These are phyloP conservation scores for Metaphire vulgaris DNA, from an alignment of 1,140 invertebrate genomes.

Conservation along the genomic window DNA sequence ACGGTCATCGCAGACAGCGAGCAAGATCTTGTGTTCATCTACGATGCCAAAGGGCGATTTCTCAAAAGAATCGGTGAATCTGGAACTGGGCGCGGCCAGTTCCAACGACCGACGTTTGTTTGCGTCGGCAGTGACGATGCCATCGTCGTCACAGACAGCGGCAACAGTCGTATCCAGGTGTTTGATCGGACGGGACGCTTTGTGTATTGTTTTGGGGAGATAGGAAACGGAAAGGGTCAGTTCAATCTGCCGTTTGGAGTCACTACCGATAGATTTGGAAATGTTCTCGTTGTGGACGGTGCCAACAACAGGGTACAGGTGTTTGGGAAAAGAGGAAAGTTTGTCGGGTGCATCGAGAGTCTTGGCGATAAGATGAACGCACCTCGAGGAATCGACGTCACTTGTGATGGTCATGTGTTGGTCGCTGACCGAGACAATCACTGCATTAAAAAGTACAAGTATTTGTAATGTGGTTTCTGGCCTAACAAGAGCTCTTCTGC, in stretches of 20 bases:
- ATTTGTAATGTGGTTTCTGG: slow-evolving; percentile 15
- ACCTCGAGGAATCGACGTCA: slow-evolving; percentile 29
- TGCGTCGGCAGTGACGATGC: slow-evolving; percentile 30
- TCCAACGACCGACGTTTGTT: slow-evolving; percentile 32
- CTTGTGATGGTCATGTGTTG: slow-evolving; percentile 27
- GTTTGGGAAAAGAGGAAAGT: slow-evolving; percentile 29
- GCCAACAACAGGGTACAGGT: slow-evolving; percentile 35
- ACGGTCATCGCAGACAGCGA: slow-evolving; percentile 30
- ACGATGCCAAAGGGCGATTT: slow-evolving; percentile 23
- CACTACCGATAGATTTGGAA: slow-evolving; percentile 32
- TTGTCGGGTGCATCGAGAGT: slow-evolving; percentile 30
- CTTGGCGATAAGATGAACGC: slow-evolving; percentile 23
- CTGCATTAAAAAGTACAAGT: slow-evolving; percentile 31
- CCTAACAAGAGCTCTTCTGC: no score
- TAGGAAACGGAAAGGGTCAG: slow-evolving; percentile 29
- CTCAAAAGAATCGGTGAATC: slow-evolving; percentile 25
- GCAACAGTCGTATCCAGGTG: slow-evolving; percentile 57
- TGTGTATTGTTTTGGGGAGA: slow-evolving; percentile 27
- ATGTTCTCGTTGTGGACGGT: slow-evolving; percentile 30
- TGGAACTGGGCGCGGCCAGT: slow-evolving; percentile 28
- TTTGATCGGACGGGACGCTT: slow-evolving; percentile 52
- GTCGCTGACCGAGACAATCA: slow-evolving; percentile 33
- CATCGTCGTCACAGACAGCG: slow-evolving; percentile 36
- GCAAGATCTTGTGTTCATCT: slow-evolving; percentile 25
- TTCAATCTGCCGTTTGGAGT: slow-evolving; percentile 31